Percentiles rank a stretch among this genome's conserved stretches.
Evolutionary conservation across 1,140 invertebrate genomes (phyloP).

Genomic region (Apocrypta bakeri): DNA sequence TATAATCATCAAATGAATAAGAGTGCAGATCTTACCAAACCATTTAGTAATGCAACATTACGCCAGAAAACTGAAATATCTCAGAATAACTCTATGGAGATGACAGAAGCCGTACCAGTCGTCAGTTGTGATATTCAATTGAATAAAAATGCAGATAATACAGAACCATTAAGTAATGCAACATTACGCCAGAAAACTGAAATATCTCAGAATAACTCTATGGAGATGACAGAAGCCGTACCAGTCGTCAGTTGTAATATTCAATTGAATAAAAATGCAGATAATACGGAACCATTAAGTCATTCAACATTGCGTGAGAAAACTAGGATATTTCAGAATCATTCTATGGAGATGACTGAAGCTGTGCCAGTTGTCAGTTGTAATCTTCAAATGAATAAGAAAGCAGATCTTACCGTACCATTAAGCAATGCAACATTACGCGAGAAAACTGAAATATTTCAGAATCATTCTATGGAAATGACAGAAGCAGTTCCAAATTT

Average conservation of each 20-base stretch:
- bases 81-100: constrained; percentile 41
- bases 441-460: constrained; percentile 44
- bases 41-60: not conserved
- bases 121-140: too few relatives aligned
- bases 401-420: not conserved
- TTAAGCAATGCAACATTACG: not conserved
- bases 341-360: too few relatives aligned
- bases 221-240: constrained; percentile 5
- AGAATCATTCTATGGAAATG: constrained; percentile 44
- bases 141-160: too few relatives aligned
- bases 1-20: not conserved
- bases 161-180: not conserved
- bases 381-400: not conserved
- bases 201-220: not conserved
- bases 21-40: not conserved
- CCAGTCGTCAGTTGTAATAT: not conserved
- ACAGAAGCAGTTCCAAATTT: not conserved
- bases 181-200: constrained; percentile 1
- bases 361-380: too few relatives aligned
- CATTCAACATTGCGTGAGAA: too few relatives aligned
- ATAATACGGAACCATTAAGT: not conserved
- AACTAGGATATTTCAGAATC: too few relatives aligned
- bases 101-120: constrained; percentile 22
- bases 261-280: not conserved
- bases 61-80: constrained; percentile 12